A percentile compares a stretch with the other conserved stretches of the same genome.
Conservation (phyloP, 2,113 vertebrate genomes). For the Phoxinus phoxinus region DNA sequence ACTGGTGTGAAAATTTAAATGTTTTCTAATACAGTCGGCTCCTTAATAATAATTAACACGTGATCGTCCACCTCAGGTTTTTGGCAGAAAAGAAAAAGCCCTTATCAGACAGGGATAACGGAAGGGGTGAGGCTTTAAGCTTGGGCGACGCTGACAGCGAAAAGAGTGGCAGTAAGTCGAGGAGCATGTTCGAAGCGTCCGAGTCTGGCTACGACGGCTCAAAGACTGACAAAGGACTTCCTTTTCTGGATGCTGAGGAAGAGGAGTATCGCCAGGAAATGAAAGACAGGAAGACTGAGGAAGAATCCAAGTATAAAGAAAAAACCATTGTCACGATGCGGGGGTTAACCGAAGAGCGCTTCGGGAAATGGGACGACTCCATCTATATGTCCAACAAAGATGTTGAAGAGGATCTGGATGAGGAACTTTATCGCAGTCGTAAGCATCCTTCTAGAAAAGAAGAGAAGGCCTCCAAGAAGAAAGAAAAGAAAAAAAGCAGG, state of each 20-base stretch:
- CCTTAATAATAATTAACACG: background rate
- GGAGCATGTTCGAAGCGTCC: constrained; percentile 75
- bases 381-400: constrained; percentile 81
- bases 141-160: constrained; percentile 71
- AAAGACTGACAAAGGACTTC: constrained; percentile 85
- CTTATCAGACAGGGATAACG: constrained; percentile 80
- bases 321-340: constrained; percentile 78
- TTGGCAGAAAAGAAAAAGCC: constrained; percentile 85
- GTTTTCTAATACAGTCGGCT: constrained; percentile 7
- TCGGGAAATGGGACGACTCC: constrained; percentile 91
- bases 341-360: constrained; percentile 80
- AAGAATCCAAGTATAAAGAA: constrained; percentile 81
- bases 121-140: constrained; percentile 74
- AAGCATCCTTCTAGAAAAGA: constrained; percentile 89
- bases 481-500: constrained; percentile 83
- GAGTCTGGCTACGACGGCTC: constrained; percentile 65
- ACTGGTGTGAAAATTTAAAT: background rate
- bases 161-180: constrained; percentile 82
- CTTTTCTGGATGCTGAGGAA: constrained; percentile 82
- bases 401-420: constrained; percentile 79
- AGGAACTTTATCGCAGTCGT: constrained; percentile 86
- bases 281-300: constrained; percentile 84
- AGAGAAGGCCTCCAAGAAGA: constrained; percentile 91
- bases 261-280: constrained; percentile 84
- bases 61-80: constrained; percentile 76